Percentiles rank a stretch among this genome's conserved stretches.
Conservation (phyloP, 2,113 vertebrate genomes). For the Rhinoderma darwinii region DNA sequence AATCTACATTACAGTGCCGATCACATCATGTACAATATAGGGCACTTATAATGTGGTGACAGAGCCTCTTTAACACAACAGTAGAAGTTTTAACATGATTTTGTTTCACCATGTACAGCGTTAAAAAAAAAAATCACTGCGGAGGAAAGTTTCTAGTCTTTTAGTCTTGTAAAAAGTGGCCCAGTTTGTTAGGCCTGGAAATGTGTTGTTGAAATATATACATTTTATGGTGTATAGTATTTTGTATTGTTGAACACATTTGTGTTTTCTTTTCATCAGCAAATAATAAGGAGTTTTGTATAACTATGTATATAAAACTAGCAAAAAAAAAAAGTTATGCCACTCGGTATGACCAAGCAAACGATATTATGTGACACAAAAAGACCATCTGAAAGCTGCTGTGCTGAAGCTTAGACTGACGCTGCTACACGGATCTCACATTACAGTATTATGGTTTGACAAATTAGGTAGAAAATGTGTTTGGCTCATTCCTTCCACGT, state of each 20-base stretch:
- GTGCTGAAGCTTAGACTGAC: slow-evolving; percentile 4
- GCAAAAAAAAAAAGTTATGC: background rate
- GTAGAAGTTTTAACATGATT: too few species aligned
- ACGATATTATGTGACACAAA: slow-evolving; percentile 23
- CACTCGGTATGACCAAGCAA: background rate
- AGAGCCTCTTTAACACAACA: too few species aligned
- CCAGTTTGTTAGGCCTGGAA: too few species aligned
- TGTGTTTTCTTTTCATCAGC: background rate
- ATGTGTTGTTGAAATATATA: background rate
- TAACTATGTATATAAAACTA: background rate
- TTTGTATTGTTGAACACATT: background rate
- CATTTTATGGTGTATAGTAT: background rate
- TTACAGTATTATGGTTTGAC: slow-evolving; percentile 43
- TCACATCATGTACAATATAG: too few species aligned
- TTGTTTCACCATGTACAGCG: too few species aligned
- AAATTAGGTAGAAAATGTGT: slow-evolving; percentile 52
- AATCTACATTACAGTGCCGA: too few species aligned
- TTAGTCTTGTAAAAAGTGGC: too few species aligned
- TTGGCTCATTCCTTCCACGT: slow-evolving; percentile 24
- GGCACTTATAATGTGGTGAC: too few species aligned
- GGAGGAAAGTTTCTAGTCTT: too few species aligned
- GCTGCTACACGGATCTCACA: slow-evolving; percentile 15
- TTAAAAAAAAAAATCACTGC: too few species aligned
- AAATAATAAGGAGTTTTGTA: background rate
- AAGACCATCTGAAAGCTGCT: slow-evolving; percentile 28